A percentile compares a stretch with the other conserved stretches of the same genome.
Conservation (phyloP, 2,888 invertebrate species). For the Troides oblongomaculatus region DNA sequence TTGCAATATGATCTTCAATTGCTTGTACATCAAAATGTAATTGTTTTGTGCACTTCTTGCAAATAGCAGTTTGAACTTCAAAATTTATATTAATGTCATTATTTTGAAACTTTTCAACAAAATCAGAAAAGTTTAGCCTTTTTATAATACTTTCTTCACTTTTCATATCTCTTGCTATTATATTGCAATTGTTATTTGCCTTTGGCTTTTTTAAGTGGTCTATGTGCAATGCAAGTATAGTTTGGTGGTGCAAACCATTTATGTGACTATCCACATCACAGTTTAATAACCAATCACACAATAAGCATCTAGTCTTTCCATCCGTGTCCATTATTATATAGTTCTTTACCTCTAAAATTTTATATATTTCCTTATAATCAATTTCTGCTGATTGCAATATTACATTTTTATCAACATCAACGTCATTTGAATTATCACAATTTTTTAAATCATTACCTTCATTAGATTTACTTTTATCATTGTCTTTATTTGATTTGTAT, state of each 20-base stretch:
- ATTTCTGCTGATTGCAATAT: neutral
- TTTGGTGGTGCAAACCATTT: conserved; percentile 38
- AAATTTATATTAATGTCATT: conserved; percentile 45
- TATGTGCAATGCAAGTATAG: conserved; percentile 39
- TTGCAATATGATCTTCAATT: conserved; percentile 39
- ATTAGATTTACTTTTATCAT: neutral
- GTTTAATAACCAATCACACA: conserved; percentile 40
- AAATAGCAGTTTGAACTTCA: conserved; percentile 37
- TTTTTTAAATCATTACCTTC: neutral
- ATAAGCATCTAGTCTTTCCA: conserved; percentile 37
- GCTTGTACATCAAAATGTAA: conserved; percentile 36
- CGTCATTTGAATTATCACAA: neutral
- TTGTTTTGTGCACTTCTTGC: conserved; percentile 40
- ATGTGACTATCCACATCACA: conserved; percentile 31
- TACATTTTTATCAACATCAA: neutral
- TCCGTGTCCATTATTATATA: conserved; percentile 35
- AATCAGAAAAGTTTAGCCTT: conserved; percentile 33
- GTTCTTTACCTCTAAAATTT: conserved; percentile 33
- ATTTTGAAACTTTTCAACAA: conserved; percentile 39
- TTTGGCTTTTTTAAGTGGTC: conserved; percentile 27
- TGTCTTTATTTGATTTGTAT: neutral
- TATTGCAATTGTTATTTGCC: neutral
- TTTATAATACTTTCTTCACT: neutral
- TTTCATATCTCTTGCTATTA: neutral
- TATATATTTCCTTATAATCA: conserved; percentile 31